Evolutionary conservation across 2,797 vertebrate genomes (phyloP).

Genomic region (Euphonia xanthogaster): DNA sequence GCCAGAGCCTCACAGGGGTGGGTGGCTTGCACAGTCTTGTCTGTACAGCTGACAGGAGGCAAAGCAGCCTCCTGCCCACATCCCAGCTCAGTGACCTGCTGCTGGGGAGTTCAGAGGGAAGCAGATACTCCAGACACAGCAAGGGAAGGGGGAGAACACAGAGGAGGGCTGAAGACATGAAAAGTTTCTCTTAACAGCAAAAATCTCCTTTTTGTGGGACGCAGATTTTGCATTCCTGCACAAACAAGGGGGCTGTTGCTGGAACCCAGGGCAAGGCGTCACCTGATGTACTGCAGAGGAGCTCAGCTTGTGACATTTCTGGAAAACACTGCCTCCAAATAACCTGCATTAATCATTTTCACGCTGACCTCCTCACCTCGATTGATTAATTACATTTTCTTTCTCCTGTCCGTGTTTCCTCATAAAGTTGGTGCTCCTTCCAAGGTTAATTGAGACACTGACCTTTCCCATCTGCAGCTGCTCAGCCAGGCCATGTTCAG

Average conservation of each 20-base stretch:
- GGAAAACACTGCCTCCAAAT: constrained; percentile 42
- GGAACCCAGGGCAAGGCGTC: background rate
- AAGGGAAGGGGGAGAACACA: background rate
- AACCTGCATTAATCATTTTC: constrained; percentile 70
- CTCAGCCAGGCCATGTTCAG: background rate
- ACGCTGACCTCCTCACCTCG: constrained; percentile 48
- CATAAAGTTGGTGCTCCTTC: constrained; percentile 59
- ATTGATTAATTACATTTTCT: constrained; percentile 70
- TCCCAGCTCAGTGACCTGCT: background rate
- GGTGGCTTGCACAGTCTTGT: background rate
- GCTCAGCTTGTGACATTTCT: constrained; percentile 53
- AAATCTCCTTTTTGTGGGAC: background rate
- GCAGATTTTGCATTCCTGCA: background rate
- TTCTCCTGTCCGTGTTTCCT: constrained; percentile 49
- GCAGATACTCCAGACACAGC: background rate
- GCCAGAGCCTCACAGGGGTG: background rate
- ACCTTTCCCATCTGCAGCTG: constrained; percentile 60
- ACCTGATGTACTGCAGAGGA: background rate
- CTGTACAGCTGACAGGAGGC: background rate
- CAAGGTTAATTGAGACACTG: constrained; percentile 77
- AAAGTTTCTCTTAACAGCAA: background rate
- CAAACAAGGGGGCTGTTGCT: background rate
- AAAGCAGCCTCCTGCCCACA: background rate
- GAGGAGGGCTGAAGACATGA: background rate
- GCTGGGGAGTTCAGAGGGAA: background rate